Evolutionary conservation across 2,888 invertebrate genomes (phyloP), one percentile per base, ranked within the genome.

Genomic region (Aphidius colemani): DNA sequence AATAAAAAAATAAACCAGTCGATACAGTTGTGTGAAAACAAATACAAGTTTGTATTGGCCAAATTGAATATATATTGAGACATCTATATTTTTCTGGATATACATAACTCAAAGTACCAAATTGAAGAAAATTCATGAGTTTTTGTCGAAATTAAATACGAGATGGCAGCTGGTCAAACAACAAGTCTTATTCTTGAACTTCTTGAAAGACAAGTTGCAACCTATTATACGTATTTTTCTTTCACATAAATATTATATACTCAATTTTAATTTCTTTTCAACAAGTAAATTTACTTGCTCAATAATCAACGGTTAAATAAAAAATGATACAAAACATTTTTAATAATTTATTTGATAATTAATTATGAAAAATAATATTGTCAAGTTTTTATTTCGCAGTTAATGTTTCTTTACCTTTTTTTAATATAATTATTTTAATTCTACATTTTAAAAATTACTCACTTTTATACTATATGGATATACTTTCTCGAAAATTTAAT

Each of bases 131-230:
- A 61, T 61, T 61, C 61, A 61, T 56, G 61, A 56, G 41, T 46
- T 55, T 49, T 9, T 40, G 40, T 39, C 64, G 64, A 61, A 66
- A 63, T 64, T 49, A 40, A 63, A 30, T 30, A 43, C 48, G 49
- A 64, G 30, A 59, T 53, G 64, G 72, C 75, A 75, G 74, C 75
- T 75, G 75, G 75, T 75, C 74, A 75, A 75, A 75, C 75, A 75
- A 74, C 75, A 70, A 66, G 68, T 71, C 68, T 61, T 72, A 69
- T 74, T 71, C 66, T 67, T 63, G 30, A 59, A 57, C 53, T 53
- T 62, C 51, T 65, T 61, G 51, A 57, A 61, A 64, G 48, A 53
- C 48, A 30, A 30, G 30, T 30, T 30, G 5, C 30, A 30, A 30
- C 3, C 30, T 18, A 18, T 18, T n/a, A 30, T 30, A 30, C 30